These are phyloP conservation scores for Podiceps cristatus DNA, from an alignment of 2,113 vertebrate genomes.

Conservation along the genomic window DNA sequence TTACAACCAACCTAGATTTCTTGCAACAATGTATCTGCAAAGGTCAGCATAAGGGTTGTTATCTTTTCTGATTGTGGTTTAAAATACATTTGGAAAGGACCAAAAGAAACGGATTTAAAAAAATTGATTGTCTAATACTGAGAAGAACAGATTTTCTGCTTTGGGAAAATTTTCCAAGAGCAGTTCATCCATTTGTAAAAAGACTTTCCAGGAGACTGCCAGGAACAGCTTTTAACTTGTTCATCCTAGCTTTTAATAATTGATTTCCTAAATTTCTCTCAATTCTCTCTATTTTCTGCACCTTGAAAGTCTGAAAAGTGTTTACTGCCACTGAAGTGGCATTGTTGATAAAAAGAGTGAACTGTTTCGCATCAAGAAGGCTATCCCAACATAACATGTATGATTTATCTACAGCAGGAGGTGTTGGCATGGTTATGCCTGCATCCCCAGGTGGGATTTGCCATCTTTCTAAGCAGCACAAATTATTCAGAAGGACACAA, in stretches of 20 bases:
- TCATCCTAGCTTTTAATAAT: background rate
- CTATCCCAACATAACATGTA: rapidly evolving
- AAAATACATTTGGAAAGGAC: slow-evolving; percentile 14
- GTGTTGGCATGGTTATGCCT: background rate
- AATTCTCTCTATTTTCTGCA: background rate
- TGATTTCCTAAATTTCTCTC: background rate
- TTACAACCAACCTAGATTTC: background rate
- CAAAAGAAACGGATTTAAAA: background rate
- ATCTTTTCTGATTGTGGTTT: background rate
- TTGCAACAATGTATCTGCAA: background rate
- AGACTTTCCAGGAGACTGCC: background rate
- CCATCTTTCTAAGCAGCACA: no score
- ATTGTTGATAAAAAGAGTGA: background rate
- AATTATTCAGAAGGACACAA: background rate
- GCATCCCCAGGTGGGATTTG: background rate
- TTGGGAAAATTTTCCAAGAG: slow-evolving; percentile 17
- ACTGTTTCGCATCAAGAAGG: background rate
- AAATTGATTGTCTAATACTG: background rate
- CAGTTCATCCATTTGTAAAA: background rate
- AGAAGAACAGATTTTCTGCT: slow-evolving; percentile 30
- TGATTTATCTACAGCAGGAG: background rate
- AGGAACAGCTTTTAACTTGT: slow-evolving; percentile 23
- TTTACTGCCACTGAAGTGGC: background rate
- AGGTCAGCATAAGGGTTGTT: background rate
- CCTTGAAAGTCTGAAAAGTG: background rate